These are phyloP conservation scores for Pharmacophagus antenor DNA, from an alignment of 2,888 invertebrate genomes.

Conservation along the genomic window DNA sequence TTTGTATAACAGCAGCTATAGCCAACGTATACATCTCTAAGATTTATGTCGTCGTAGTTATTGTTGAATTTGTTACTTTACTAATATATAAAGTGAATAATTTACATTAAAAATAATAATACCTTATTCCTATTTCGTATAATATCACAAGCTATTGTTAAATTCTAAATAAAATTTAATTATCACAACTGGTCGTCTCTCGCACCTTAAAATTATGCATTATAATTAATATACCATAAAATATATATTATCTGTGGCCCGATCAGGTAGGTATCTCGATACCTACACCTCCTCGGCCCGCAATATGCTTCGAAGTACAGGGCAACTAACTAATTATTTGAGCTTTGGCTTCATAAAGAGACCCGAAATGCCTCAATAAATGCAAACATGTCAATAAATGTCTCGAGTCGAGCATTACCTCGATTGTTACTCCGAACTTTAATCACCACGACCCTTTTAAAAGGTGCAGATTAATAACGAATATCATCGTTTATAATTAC, in stretches of 20 bases:
- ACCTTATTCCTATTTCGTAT: too few species aligned
- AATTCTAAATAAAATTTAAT: constrained; percentile 11
- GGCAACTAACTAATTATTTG: constrained; percentile 48
- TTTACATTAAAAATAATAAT: background rate
- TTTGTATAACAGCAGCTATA: too few species aligned
- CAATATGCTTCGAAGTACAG: constrained; percentile 36
- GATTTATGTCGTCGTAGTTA: too few species aligned
- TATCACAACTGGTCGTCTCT: constrained; percentile 16
- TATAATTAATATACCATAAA: constrained; percentile 21
- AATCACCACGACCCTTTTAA: constrained; percentile 72
- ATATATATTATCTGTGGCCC: constrained; percentile 12
- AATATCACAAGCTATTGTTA: too few species aligned
- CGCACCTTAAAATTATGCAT: constrained; percentile 21
- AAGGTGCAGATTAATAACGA: constrained; percentile 35
- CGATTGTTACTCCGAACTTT: constrained; percentile 65
- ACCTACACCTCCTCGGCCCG: constrained; percentile 31
- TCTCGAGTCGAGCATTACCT: constrained; percentile 56
- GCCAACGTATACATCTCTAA: too few species aligned
- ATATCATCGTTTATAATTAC: constrained; percentile 30
- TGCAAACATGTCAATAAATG: constrained; percentile 58
- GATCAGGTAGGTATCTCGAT: constrained; percentile 31
- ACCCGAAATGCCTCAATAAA: constrained; percentile 48
- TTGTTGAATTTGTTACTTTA: too few species aligned
- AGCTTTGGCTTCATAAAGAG: constrained; percentile 51
- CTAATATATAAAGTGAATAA: too few species aligned